phyloP scores from a whole-genome alignment of 2,888 invertebrate species.

The Pogonocherus hispidulus region DNA sequence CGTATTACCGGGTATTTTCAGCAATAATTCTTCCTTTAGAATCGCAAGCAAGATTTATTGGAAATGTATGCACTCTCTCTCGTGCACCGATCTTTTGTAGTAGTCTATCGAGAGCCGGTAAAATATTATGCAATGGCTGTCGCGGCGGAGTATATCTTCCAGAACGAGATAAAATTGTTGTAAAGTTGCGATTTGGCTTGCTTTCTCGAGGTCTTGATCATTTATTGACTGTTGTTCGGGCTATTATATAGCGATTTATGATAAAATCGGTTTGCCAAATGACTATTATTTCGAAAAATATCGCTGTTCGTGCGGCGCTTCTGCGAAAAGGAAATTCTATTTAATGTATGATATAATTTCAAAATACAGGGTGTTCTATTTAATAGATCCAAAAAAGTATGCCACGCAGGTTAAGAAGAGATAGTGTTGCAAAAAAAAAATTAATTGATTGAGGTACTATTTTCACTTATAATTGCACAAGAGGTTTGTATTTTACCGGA shows the following conservation, averaged over 20 bases:
- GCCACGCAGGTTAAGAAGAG: too few species aligned
- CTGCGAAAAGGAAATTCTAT: too few species aligned
- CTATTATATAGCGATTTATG: neutral
- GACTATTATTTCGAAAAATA: too few species aligned
- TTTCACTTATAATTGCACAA: too few species aligned
- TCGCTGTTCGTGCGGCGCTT: too few species aligned
- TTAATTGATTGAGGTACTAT: too few species aligned
- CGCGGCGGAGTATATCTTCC: constrained; percentile 30
- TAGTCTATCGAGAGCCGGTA: constrained; percentile 32
- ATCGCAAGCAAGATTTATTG: constrained; percentile 37
- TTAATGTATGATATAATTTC: too few species aligned
- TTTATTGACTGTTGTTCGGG: neutral
- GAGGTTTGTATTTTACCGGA: too few species aligned
- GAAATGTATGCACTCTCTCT: constrained; percentile 39
- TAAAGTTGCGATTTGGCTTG: neutral
- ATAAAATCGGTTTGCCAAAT: neutral
- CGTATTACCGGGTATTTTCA: constrained; percentile 31
- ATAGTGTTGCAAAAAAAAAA: too few species aligned
- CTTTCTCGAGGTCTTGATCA: neutral
- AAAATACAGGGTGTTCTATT: too few species aligned
- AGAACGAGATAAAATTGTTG: neutral
- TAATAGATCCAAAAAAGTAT: too few species aligned
- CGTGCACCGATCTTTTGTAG: constrained; percentile 9
- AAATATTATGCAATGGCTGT: constrained; percentile 38
- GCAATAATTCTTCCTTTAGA: constrained; percentile 34